These are phyloP conservation scores for Fukomys damarensis DNA, from an alignment of 2,113 vertebrate species.

Conservation along the genomic window DNA sequence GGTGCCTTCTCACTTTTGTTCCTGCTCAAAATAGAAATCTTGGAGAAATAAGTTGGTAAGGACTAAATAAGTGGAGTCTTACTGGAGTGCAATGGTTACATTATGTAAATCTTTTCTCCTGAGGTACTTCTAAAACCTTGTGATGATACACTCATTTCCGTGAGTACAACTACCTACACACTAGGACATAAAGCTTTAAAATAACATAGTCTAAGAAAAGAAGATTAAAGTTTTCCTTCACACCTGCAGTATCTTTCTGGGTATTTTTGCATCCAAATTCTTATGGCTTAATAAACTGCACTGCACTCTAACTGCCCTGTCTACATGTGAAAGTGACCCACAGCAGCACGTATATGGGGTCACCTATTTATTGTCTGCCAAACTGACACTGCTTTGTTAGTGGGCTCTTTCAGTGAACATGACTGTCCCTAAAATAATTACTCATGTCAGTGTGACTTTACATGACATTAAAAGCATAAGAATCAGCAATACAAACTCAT, in stretches of 20 bases:
- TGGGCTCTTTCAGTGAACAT: conserved; percentile 35
- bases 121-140: conserved; percentile 18
- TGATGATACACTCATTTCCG: neutral
- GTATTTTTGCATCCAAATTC: conserved; percentile 22
- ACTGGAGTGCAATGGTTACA: neutral
- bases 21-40: conserved; percentile 26
- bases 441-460: conserved; percentile 71
- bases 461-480: conserved; percentile 56
- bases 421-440: conserved; percentile 69
- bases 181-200: neutral
- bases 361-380: conserved; percentile 39
- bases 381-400: conserved; percentile 47
- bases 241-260: neutral
- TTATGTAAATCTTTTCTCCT: neutral
- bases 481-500: conserved; percentile 59
- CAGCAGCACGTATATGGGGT: neutral
- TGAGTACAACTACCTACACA: neutral
- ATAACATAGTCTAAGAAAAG: neutral
- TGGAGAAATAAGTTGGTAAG: conserved; percentile 15
- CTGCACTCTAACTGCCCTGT: neutral
- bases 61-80: neutral
- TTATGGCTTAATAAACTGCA: neutral
- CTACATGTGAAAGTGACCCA: conserved; percentile 52
- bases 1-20: neutral
- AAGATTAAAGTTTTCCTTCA: neutral